Evolutionary conservation across 2,797 vertebrate genomes (phyloP).

Genomic region (Scomberomorus guttatus): DNA sequence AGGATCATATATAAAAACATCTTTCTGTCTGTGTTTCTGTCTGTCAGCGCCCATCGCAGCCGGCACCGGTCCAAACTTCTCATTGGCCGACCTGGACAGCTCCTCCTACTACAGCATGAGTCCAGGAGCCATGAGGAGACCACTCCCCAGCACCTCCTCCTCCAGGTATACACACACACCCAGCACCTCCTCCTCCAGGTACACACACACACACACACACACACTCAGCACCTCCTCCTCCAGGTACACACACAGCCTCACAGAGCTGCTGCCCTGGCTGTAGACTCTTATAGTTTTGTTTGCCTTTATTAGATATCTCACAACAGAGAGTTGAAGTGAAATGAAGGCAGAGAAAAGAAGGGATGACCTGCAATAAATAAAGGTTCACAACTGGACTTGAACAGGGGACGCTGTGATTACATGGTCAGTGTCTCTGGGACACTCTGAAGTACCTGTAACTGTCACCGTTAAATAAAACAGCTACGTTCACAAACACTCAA

Average conservation of each 20-base stretch:
- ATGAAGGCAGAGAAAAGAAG: too few relatives aligned
- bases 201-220: constrained; percentile 10
- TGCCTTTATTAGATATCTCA: too few relatives aligned
- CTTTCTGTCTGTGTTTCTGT: not conserved
- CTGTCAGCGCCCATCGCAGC: constrained; percentile 95
- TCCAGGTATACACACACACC: constrained; percentile 85
- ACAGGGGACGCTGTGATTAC: not conserved
- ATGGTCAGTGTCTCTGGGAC: too few relatives aligned
- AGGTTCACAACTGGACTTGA: not conserved
- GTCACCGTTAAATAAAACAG: too few relatives aligned
- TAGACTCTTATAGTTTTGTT: not conserved
- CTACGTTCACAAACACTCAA: too few relatives aligned
- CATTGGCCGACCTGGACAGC: constrained; percentile 98
- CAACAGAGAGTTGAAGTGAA: too few relatives aligned
- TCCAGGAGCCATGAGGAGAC: constrained; percentile 98
- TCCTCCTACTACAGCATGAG: constrained; percentile 99
- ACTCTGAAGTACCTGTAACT: too few relatives aligned
- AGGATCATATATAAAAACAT: too few relatives aligned
- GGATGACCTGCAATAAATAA: too few relatives aligned
- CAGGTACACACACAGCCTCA: constrained; percentile 1
- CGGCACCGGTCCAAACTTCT: constrained; percentile 98
- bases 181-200: constrained; percentile 5
- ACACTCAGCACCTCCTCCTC: too few relatives aligned
- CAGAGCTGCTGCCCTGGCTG: not conserved
- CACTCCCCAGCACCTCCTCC: constrained; percentile 94